These are phyloP conservation scores for Tetramorium bicarinatum DNA, from an alignment of 2,888 invertebrate genomes.

Conservation along the genomic window DNA sequence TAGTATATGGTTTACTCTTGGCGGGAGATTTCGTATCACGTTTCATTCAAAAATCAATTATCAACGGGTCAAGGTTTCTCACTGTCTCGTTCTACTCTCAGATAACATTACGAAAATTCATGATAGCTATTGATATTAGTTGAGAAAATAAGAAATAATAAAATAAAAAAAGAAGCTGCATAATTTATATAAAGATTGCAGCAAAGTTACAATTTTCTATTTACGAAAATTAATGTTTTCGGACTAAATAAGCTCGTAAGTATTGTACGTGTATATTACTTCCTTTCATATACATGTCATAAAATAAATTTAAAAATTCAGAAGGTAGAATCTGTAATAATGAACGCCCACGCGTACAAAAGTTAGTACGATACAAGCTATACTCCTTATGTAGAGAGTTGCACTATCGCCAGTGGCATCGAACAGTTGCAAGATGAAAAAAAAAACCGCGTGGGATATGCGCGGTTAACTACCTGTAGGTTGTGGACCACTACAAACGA, in stretches of 20 bases:
- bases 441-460: conserved; percentile 64
- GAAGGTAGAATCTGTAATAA: conserved; percentile 27
- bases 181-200: background rate
- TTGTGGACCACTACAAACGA: conserved; percentile 72
- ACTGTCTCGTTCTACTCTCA: background rate
- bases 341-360: conserved; percentile 47
- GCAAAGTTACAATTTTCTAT: background rate
- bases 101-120: background rate
- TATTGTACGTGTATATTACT: background rate
- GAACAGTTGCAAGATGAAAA: conserved; percentile 65
- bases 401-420: conserved; percentile 65
- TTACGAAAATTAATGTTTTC: conserved; percentile 6
- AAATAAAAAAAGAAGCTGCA: background rate
- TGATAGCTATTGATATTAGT: background rate
- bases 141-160: background rate
- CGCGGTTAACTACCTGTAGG: conserved; percentile 75
- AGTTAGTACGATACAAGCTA: conserved; percentile 26
- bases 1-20: conserved; percentile 45
- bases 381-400: conserved; percentile 56
- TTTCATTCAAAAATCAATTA: conserved; percentile 61
- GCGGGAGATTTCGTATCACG: conserved; percentile 38
- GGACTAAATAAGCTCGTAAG: background rate
- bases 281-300: conserved; percentile 12
- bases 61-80: conserved; percentile 26
- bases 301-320: conserved; percentile 15